These are phyloP conservation scores for Epicauta chinensis DNA, from an alignment of 1,140 invertebrate genomes.

Conservation along the genomic window DNA sequence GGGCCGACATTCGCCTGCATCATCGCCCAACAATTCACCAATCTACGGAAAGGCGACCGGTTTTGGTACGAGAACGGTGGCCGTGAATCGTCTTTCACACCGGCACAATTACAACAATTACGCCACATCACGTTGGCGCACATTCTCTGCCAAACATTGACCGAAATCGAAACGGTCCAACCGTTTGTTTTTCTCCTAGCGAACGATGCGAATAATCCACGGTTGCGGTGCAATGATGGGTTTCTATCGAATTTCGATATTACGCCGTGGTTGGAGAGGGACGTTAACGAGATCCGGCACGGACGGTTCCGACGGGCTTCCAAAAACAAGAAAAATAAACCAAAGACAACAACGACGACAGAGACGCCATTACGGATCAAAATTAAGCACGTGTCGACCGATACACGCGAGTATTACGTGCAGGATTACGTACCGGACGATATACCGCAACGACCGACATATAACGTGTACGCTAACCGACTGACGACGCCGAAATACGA, in stretches of 20 bases:
- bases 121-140: conserved; percentile 71
- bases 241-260: conserved; percentile 66
- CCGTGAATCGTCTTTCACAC: conserved; percentile 67
- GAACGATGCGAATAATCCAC: conserved; percentile 55
- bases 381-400: conserved; percentile 8
- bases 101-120: conserved; percentile 81
- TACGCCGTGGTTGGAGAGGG: conserved; percentile 52
- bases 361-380: conserved; percentile 7
- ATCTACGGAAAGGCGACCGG: conserved; percentile 80
- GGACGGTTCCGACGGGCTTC: conserved; percentile 1
- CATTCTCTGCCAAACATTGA: conserved; percentile 78
- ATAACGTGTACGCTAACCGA: conserved; percentile 14
- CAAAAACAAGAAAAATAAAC: too few relatives aligned
- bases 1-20: conserved; percentile 96
- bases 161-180: conserved; percentile 63
- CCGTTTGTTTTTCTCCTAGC: conserved; percentile 69
- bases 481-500: conserved; percentile 1
- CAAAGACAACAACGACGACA: neutral
- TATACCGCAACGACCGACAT: conserved; percentile 19
- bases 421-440: conserved; percentile 5
- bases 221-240: conserved; percentile 61
- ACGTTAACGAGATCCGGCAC: conserved; percentile 15
- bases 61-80: conserved; percentile 88
- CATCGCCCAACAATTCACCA: conserved; percentile 87
- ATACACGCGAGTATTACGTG: conserved; percentile 12